These are phyloP conservation scores for Pogonocherus hispidulus DNA, from an alignment of 2,888 invertebrate species.

Conservation along the genomic window DNA sequence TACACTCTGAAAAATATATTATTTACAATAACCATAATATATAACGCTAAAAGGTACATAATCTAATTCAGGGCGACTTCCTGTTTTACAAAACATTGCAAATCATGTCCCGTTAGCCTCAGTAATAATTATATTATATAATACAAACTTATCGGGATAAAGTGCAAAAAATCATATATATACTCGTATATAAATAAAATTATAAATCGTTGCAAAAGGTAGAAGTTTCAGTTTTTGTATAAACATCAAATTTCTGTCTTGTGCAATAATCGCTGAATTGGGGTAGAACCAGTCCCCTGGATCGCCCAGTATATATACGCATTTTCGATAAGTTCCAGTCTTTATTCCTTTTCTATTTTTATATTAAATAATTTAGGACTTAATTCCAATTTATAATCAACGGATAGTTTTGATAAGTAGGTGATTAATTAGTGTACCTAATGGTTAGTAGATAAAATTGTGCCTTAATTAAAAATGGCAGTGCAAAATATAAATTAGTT, in stretches of 20 bases:
- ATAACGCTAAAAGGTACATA: conserved; percentile 55
- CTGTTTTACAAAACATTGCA: conserved; percentile 57
- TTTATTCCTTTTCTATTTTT: conserved; percentile 53
- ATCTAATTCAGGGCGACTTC: conserved; percentile 44
- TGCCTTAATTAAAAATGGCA: conserved; percentile 15
- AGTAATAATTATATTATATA: conserved; percentile 55
- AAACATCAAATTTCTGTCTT: no score
- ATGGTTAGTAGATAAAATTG: conserved; percentile 1
- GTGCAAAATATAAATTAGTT: conserved; percentile 22
- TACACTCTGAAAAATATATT: conserved; percentile 64
- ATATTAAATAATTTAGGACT: conserved; percentile 49
- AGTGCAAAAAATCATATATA: conserved; percentile 18
- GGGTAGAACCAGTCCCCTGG: no score
- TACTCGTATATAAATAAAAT: no score
- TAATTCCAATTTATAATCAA: conserved; percentile 58
- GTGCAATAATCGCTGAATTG: no score
- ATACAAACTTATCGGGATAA: conserved; percentile 55
- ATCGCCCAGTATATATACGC: no score
- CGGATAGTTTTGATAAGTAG: conserved; percentile 41
- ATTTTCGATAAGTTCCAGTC: conserved; percentile 59
- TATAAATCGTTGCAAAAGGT: no score
- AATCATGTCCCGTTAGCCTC: conserved; percentile 64
- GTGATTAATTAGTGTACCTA: conserved; percentile 2
- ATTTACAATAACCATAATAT: conserved; percentile 63
- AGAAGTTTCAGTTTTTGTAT: no score